Conservation (phyloP, 2,888 invertebrate species). For the Phlogophora meticulosa region DNA sequence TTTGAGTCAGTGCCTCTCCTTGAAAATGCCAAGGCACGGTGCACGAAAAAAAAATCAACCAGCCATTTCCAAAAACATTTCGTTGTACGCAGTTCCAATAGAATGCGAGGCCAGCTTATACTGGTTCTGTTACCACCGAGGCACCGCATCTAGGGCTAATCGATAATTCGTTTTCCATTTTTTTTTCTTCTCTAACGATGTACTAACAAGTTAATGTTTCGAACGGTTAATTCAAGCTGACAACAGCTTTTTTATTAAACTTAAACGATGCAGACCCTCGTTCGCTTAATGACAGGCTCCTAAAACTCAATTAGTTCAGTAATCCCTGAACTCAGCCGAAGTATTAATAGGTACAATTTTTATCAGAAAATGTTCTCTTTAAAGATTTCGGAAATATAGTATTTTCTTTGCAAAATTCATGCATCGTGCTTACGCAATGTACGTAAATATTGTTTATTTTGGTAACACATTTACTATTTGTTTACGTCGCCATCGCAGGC, state of each 20-base stretch:
- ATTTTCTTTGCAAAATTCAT: background rate
- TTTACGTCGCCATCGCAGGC: slow-evolving; percentile 46
- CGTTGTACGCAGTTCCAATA: too few relatives aligned
- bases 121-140: too few relatives aligned
- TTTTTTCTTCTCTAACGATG: background rate
- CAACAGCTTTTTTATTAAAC: slow-evolving; percentile 30
- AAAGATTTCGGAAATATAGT: slow-evolving; percentile 13
- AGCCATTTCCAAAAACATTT: too few relatives aligned
- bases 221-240: slow-evolving; percentile 15
- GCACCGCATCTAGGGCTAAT: too few relatives aligned
- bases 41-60: too few relatives aligned
- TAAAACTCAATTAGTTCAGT: slow-evolving; percentile 49
- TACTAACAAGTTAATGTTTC: slow-evolving; percentile 6
- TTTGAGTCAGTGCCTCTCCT: too few relatives aligned
- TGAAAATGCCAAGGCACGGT: too few relatives aligned
- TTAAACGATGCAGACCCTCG: slow-evolving; percentile 31
- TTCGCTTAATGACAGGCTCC: slow-evolving; percentile 33
- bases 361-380: background rate
- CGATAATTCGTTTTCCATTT: background rate
- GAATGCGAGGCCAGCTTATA: too few relatives aligned
- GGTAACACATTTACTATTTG: slow-evolving; percentile 24
- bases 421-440: slow-evolving; percentile 17
- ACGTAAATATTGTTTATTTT: slow-evolving; percentile 36
- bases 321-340: slow-evolving; percentile 15
- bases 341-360: background rate